These are phyloP conservation scores for Pseudoatta argentina DNA, from an alignment of 1,140 invertebrate species.

Conservation along the genomic window DNA sequence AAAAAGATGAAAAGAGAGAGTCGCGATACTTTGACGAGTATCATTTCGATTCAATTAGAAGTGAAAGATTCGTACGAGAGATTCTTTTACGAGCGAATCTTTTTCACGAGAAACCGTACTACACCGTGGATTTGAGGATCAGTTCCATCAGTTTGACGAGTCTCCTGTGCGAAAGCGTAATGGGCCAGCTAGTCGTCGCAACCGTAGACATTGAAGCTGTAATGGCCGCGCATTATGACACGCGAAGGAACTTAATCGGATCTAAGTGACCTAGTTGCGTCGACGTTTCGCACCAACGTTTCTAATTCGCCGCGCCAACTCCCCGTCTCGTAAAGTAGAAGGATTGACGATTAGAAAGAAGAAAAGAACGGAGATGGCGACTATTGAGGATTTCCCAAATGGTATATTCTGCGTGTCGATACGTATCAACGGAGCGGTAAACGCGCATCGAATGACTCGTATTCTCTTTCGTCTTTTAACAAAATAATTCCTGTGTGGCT, in stretches of 20 bases:
- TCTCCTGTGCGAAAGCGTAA: conserved; percentile 24
- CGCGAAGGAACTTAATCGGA: conserved; percentile 57
- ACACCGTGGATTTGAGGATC: background rate
- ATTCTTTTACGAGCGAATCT: conserved; percentile 18
- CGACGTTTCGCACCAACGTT: conserved; percentile 9
- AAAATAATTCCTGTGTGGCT: background rate
- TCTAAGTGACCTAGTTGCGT: conserved; percentile 58
- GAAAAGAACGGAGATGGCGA: too few species aligned
- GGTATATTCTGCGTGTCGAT: background rate
- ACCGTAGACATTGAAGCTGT: conserved; percentile 14
- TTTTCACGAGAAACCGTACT: background rate
- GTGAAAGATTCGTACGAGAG: background rate
- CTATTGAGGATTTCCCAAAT: background rate
- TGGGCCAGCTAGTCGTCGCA: conserved; percentile 23
- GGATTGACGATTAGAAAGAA: background rate
- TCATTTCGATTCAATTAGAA: background rate
- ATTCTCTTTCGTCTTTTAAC: background rate
- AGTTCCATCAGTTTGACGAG: conserved; percentile 7
- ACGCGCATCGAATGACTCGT: background rate
- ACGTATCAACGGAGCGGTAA: background rate
- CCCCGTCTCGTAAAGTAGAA: background rate
- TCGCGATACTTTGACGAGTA: background rate
- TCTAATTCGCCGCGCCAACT: conserved; percentile 25
- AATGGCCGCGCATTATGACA: conserved; percentile 55
- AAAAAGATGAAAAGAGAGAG: conserved; percentile 8